Evolutionary conservation across 2,888 invertebrate genomes (phyloP), one percentile per base, ranked within the genome.

Genomic region (Synergus japonicus): DNA sequence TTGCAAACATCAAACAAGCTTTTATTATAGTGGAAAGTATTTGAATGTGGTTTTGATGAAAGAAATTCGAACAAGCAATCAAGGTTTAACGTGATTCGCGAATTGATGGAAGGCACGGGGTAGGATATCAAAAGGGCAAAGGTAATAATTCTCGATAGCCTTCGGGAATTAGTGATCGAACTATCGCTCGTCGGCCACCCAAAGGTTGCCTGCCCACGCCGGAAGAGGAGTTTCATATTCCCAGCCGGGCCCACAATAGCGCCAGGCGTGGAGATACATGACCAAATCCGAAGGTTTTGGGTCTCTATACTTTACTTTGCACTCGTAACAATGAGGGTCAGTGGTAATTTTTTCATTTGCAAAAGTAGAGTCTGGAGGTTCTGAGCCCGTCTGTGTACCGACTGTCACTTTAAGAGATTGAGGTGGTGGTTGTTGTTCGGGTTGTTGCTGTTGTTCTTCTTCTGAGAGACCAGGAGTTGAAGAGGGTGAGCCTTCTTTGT

Each of bases 181-280:
- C 91, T 91, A 91, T 93, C 93, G 93, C 88, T 96, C 95, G 65
- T 94, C 94, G 88, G 96, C 96, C 80, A 94, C 93, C 97, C 97
- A 98, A 87, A 97, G 96, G 76, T 96, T 94, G 90, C 94, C 94
- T 58, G 98, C 98, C 99, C 99, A 99, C 78, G 96, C 96, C 0
- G 99, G 99, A 87, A 98, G 93, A 89, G 96, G 96, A 1, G 98
- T 98, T 93, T 97, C 96, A 92, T 97, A 99, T 89, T 97, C 96
- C 98, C 98, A 98, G 73, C 97, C 98, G 79, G 97, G 97, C 49
- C 98, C 98, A 95, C 95, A 96, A 92, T 97, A 97, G 89, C 97
- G 97, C 97, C 97, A 97, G 46, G 98, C 98, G 93, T 99, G 99
- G 66, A 99, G 94, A 93, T 97, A 99, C 97, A 99, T 98, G 86